Evolutionary conservation across 1,140 invertebrate genomes (phyloP).

Genomic region (Papilio helenus): DNA sequence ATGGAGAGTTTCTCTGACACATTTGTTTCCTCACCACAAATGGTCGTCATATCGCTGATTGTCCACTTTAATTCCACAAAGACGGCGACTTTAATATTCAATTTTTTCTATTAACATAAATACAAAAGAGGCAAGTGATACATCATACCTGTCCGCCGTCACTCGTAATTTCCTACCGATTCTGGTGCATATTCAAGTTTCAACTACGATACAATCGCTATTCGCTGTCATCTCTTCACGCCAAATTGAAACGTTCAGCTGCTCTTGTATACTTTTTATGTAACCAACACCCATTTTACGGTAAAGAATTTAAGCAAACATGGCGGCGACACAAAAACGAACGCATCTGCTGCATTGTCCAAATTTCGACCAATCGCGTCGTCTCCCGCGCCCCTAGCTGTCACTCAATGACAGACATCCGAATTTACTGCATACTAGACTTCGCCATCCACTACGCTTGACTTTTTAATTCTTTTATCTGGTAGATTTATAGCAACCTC

Average conservation of each 20-base stretch:
- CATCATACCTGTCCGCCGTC: slow-evolving; percentile 47
- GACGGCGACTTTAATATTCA: slow-evolving; percentile 10
- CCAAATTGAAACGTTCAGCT: slow-evolving; percentile 68
- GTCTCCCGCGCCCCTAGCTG: slow-evolving; percentile 76
- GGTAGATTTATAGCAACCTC: background rate
- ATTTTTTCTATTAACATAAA: slow-evolving; percentile 32
- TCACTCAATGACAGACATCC: slow-evolving; percentile 66
- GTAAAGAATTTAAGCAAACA: slow-evolving; percentile 78
- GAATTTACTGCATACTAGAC: slow-evolving; percentile 32
- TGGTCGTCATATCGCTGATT: background rate
- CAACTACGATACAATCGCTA: slow-evolving; percentile 56
- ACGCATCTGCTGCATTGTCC: slow-evolving; percentile 79
- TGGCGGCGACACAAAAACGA: slow-evolving; percentile 63
- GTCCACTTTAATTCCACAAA: slow-evolving; percentile 7
- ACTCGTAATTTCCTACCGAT: slow-evolving; percentile 43
- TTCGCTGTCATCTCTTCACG: slow-evolving; percentile 57
- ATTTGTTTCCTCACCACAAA: background rate
- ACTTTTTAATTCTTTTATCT: background rate
- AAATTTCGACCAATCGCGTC: slow-evolving; percentile 73
- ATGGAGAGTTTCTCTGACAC: background rate
- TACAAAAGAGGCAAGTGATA: slow-evolving; percentile 41
- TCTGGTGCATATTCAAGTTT: slow-evolving; percentile 50
- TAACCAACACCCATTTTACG: slow-evolving; percentile 64
- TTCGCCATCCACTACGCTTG: background rate
- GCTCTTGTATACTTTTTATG: slow-evolving; percentile 53